Evolutionary conservation across 2,888 invertebrate species (phyloP).

Genomic region (Pinctada fucata): DNA sequence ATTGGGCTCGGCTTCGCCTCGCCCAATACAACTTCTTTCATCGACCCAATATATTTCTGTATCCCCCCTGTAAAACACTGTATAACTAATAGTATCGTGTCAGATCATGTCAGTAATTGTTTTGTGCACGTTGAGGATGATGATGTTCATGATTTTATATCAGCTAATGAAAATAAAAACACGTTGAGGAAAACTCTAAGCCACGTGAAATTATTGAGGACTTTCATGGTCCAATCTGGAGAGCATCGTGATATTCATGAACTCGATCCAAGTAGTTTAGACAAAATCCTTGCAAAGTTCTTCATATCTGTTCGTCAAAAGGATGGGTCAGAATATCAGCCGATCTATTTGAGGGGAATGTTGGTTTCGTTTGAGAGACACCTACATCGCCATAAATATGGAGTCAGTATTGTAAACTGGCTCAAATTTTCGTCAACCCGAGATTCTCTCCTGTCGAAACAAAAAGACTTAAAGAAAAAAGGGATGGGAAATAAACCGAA

Average conservation of each 20-base stretch:
- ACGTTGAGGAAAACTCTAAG: background rate
- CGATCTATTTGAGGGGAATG: background rate
- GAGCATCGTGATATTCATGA: background rate
- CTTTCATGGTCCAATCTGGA: background rate
- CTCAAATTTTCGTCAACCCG: background rate
- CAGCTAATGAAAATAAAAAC: background rate
- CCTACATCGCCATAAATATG: conserved; percentile 8
- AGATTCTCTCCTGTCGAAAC: background rate
- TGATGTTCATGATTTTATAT: background rate
- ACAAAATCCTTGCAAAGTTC: background rate
- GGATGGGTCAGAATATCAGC: background rate
- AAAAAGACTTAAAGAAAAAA: conserved; percentile 9
- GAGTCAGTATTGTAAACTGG: background rate
- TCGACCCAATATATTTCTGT: too few relatives aligned
- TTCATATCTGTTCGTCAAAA: background rate
- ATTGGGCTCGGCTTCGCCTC: too few relatives aligned
- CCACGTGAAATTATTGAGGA: background rate
- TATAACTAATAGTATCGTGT: too few relatives aligned
- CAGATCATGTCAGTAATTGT: background rate
- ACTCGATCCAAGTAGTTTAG: background rate
- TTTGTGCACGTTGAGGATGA: background rate
- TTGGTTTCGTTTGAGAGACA: conserved; percentile 1
- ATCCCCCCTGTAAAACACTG: too few relatives aligned
- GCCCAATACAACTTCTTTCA: too few relatives aligned
- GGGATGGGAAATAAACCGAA: conserved; percentile 2